phyloP scores from a whole-genome alignment of 2,797 vertebrate genomes.

The Hemitrygon akajei region DNA sequence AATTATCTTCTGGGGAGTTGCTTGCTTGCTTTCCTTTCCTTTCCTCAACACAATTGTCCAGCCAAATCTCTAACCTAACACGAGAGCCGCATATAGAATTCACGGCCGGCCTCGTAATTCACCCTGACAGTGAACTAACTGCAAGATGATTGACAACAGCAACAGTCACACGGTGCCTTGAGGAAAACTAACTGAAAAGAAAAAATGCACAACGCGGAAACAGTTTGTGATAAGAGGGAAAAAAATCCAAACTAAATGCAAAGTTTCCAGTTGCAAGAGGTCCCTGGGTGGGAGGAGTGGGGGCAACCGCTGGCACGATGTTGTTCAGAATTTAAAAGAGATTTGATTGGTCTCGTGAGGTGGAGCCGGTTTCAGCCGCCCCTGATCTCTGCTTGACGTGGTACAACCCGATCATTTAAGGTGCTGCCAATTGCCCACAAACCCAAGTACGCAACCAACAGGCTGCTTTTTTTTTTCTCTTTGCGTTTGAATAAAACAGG shows the following conservation, averaged over 20 bases:
- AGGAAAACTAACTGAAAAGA: constrained; percentile 1
- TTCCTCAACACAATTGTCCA: not conserved
- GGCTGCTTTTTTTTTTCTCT: not conserved
- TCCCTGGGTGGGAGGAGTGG: not conserved
- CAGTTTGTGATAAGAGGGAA: no score
- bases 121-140: not conserved
- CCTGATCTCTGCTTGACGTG: constrained; percentile 8
- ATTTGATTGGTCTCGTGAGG: constrained; percentile 29
- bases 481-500: not conserved
- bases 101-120: not conserved
- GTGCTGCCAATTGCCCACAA: constrained; percentile 30
- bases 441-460: not conserved
- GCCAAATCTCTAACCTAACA: not conserved
- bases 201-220: not conserved
- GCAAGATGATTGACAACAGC: constrained; percentile 32
- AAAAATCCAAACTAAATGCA: not conserved
- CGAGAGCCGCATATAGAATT: not conserved
- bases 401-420: constrained; percentile 33
- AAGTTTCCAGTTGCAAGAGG: not conserved
- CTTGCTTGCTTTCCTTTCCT: not conserved
- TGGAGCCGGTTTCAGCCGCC: not conserved
- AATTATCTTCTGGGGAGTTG: not conserved
- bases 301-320: not conserved
- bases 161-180: constrained; percentile 5
- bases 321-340: not conserved